Conservation (phyloP, 2,888 invertebrate genomes). For the Pristionchus maxplancki region DNA sequence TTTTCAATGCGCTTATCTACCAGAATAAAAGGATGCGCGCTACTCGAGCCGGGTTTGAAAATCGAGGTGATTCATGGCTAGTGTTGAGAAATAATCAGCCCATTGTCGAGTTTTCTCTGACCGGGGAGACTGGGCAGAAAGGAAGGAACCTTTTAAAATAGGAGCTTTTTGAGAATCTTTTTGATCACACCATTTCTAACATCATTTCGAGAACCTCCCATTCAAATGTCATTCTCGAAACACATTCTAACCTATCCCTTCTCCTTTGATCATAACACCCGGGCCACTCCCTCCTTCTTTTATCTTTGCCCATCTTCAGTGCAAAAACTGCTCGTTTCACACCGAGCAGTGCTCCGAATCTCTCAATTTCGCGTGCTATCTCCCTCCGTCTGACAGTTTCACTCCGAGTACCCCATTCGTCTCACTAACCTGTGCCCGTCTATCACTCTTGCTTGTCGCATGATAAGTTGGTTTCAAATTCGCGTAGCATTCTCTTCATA, state of each 20-base stretch:
- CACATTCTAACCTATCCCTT: not conserved
- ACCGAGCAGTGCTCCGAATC: not conserved
- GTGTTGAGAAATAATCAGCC: too few species aligned
- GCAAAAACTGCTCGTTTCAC: constrained; percentile 22
- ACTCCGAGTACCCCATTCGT: not conserved
- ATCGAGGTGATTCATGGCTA: not conserved
- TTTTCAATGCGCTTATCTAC: not conserved
- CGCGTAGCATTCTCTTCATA: not conserved
- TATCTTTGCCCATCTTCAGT: not conserved
- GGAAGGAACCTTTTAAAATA: too few species aligned
- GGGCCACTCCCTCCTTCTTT: constrained; percentile 11
- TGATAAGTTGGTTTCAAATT: not conserved
- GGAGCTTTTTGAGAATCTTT: too few species aligned
- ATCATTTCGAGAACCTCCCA: too few species aligned
- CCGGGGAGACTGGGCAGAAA: too few species aligned
- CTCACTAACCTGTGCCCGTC: constrained; percentile 10
- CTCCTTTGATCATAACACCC: constrained; percentile 12
- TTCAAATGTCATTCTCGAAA: not conserved
- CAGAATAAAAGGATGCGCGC: not conserved
- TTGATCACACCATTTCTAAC: too few species aligned
- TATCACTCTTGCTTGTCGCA: not conserved
- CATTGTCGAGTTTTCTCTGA: too few species aligned
- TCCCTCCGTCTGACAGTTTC: not conserved
- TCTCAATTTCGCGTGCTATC: not conserved
- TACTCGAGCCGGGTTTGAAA: not conserved